A percentile compares a stretch with the other conserved stretches of the same genome.
phyloP scores from a whole-genome alignment of 1,140 invertebrate species.

The Leptonema lineaticorne region DNA sequence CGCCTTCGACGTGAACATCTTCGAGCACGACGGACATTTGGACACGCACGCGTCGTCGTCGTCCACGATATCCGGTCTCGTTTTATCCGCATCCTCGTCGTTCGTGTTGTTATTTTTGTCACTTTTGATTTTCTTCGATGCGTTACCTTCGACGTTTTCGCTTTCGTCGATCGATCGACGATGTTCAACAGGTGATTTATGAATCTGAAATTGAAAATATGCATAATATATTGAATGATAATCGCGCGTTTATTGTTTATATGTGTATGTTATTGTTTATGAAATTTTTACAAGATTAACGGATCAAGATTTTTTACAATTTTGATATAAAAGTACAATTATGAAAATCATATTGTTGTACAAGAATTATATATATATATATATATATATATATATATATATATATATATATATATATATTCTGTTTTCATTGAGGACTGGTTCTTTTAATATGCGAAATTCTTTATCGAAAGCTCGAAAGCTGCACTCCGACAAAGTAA shows the following conservation, averaged over 20 bases:
- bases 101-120: background rate
- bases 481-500: background rate
- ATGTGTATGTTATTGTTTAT: too few relatives aligned
- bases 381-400: too few relatives aligned
- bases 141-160: background rate
- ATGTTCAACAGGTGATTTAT: background rate
- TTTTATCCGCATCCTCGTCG: background rate
- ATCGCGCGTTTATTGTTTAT: too few relatives aligned
- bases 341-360: too few relatives aligned
- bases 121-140: background rate
- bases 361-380: too few relatives aligned
- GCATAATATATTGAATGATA: too few relatives aligned
- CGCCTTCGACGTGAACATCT: slow-evolving; percentile 44
- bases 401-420: too few relatives aligned
- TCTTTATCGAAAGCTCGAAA: background rate
- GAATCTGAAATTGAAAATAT: background rate
- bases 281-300: too few relatives aligned
- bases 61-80: background rate
- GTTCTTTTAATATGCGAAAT: background rate
- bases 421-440: too few relatives aligned
- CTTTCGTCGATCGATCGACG: background rate
- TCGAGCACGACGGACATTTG: slow-evolving; percentile 34
- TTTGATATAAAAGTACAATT: too few relatives aligned
- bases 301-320: too few relatives aligned
- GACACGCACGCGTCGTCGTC: slow-evolving; percentile 8